Evolutionary conservation across 2,888 invertebrate genomes (phyloP).

Genomic region (Diarsia mendica): DNA sequence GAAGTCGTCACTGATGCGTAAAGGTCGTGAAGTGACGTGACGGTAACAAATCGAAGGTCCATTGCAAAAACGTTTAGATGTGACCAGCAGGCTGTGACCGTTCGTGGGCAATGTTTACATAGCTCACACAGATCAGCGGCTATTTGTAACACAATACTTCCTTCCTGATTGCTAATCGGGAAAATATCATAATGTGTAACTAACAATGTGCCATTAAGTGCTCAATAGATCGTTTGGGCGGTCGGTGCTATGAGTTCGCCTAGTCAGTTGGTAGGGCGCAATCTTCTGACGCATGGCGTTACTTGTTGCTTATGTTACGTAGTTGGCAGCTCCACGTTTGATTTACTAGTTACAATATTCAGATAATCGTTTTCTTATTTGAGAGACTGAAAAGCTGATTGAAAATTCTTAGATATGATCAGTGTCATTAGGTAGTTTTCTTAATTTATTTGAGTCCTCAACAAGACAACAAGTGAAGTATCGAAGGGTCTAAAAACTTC

Average conservation of each 20-base stretch:
- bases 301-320: not conserved
- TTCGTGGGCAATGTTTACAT: not conserved
- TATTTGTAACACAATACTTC: not conserved
- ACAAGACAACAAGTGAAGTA: not conserved
- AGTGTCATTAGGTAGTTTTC: not conserved
- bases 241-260: not conserved
- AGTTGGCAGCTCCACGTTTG: not conserved
- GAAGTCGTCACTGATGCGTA: conserved; percentile 15
- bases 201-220: conserved; percentile 7
- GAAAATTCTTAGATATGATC: not conserved
- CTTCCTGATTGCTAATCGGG: conserved; percentile 20
- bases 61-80: conserved; percentile 37
- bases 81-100: conserved; percentile 44
- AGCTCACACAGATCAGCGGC: not conserved
- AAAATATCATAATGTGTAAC: not conserved
- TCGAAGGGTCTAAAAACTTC: not conserved
- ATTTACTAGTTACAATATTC: not conserved
- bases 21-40: conserved; percentile 32
- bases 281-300: not conserved
- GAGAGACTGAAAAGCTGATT: too few relatives aligned
- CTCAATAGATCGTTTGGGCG: conserved; percentile 40
- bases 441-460: not conserved
- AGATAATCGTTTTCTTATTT: not conserved
- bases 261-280: not conserved
- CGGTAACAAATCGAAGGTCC: conserved; percentile 54